Percentiles rank a stretch among this genome's conserved stretches.
These are phyloP conservation scores for Plemyria rubiginata DNA, from an alignment of 2,888 invertebrate species.

Conservation along the genomic window DNA sequence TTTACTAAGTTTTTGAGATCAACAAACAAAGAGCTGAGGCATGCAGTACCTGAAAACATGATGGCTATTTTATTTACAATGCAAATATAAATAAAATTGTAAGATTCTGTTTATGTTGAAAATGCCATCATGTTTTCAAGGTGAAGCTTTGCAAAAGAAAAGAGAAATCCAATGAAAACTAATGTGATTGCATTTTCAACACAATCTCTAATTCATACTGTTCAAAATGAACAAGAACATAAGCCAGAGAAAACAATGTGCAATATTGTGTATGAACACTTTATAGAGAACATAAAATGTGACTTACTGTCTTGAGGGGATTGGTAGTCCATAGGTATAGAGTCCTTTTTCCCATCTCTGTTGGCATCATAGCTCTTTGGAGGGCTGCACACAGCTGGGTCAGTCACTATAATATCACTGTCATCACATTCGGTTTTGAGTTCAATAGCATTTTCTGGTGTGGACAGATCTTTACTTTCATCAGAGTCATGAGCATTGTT, in stretches of 20 bases:
- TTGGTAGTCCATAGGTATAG: conserved; percentile 68
- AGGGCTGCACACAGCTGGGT: conserved; percentile 73
- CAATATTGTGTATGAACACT: background rate
- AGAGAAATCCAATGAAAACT: conserved; percentile 67
- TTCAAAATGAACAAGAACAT: background rate
- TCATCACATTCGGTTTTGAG: conserved; percentile 80
- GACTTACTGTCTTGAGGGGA: conserved; percentile 81
- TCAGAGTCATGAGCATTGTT: conserved; percentile 54
- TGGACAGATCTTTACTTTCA: conserved; percentile 61
- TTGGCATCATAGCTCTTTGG: conserved; percentile 67
- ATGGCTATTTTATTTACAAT: conserved; percentile 79
- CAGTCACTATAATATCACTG: conserved; percentile 75
- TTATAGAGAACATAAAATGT: conserved; percentile 21
- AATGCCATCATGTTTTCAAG: conserved; percentile 85
- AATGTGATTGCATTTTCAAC: conserved; percentile 84
- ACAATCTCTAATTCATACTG: conserved; percentile 62
- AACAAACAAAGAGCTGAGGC: conserved; percentile 79
- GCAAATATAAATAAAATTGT: conserved; percentile 43
- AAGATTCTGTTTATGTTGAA: conserved; percentile 72
- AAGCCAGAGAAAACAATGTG: conserved; percentile 8
- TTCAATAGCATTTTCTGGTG: conserved; percentile 60
- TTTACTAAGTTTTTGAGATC: conserved; percentile 82
- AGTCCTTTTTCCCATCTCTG: conserved; percentile 68
- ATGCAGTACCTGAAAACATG: conserved; percentile 84
- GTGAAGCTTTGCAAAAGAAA: conserved; percentile 74